Percentiles rank a stretch among this genome's conserved stretches.
These are phyloP conservation scores for Capreolus pygargus DNA, from an alignment of 2,113 vertebrate species.

Conservation along the genomic window DNA sequence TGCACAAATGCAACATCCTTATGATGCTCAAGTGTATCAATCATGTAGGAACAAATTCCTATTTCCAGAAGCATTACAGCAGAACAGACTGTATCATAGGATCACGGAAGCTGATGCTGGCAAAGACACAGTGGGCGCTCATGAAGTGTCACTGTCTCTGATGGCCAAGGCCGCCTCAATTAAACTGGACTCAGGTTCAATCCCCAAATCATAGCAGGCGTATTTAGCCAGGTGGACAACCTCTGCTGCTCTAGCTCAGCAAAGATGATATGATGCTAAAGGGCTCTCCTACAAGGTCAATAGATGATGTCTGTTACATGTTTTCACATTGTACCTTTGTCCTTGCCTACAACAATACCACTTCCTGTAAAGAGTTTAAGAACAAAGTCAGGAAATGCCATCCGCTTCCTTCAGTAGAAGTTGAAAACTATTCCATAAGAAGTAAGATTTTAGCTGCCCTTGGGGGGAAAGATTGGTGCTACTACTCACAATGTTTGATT, in stretches of 20 bases:
- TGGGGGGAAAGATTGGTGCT: not conserved
- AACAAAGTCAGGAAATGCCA: conserved; percentile 58
- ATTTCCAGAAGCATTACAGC: not conserved
- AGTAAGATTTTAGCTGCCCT: not conserved
- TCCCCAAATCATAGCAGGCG: fast-evolving
- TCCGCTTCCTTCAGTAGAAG: conserved; percentile 36
- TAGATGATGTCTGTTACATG: not conserved
- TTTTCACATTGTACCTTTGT: not conserved
- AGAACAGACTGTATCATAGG: not conserved
- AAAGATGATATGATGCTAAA: not conserved
- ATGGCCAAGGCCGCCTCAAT: not conserved
- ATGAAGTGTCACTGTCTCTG: not conserved
- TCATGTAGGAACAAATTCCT: not conserved
- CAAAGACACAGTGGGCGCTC: not conserved
- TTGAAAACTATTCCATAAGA: conserved; percentile 8
- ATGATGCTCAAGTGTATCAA: not conserved
- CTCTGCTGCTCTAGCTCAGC: not conserved
- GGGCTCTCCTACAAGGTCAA: not conserved
- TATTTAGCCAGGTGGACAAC: not conserved
- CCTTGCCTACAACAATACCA: conserved; percentile 31
- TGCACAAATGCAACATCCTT: not conserved
- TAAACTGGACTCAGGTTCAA: not conserved
- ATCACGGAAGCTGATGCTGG: not conserved
- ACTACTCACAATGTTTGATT: not conserved
- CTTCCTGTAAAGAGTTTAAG: conserved; percentile 33